Evolutionary conservation across 2,888 invertebrate genomes (phyloP).

Genomic region (Campopleginae sp.): DNA sequence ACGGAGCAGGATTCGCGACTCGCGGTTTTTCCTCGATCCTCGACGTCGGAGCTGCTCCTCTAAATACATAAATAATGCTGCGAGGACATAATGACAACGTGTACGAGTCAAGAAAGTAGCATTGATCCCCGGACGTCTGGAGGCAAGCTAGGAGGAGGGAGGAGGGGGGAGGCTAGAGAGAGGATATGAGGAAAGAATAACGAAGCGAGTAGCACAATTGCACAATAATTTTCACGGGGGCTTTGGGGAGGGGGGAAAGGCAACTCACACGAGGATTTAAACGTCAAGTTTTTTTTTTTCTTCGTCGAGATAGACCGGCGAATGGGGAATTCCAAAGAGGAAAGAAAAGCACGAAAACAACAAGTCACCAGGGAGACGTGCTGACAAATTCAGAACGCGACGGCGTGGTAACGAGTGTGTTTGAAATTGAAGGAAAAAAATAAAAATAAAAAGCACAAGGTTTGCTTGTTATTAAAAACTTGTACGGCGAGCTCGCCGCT

Average conservation of each 20-base stretch:
- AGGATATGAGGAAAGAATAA: slow-evolving; percentile 37
- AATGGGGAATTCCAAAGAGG: slow-evolving; percentile 48
- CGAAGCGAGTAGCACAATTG: slow-evolving; percentile 35
- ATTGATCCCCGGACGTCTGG: slow-evolving; percentile 8
- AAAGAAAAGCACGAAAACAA: slow-evolving; percentile 47
- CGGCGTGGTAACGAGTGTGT: slow-evolving; percentile 9
- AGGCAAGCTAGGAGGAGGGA: neutral
- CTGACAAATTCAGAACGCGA: slow-evolving; percentile 19
- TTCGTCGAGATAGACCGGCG: slow-evolving; percentile 37
- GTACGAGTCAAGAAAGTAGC: slow-evolving; percentile 17
- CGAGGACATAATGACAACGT: neutral
- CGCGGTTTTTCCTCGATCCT: too few species aligned
- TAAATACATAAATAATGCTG: slow-evolving; percentile 7
- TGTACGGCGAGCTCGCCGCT: neutral
- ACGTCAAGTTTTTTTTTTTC: slow-evolving; percentile 35
- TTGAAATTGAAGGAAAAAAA: slow-evolving; percentile 2
- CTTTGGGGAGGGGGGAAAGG: neutral
- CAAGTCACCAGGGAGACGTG: neutral
- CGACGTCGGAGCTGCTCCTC: too few species aligned
- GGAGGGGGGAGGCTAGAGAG: neutral
- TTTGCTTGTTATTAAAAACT: slow-evolving; percentile 1
- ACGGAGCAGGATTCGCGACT: neutral
- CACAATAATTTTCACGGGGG: slow-evolving; percentile 25
- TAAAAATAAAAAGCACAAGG: slow-evolving; percentile 2
- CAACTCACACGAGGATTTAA: slow-evolving; percentile 6